phyloP scores from a whole-genome alignment of 2,797 vertebrate genomes.

The Scolopax bukidnonensis region DNA sequence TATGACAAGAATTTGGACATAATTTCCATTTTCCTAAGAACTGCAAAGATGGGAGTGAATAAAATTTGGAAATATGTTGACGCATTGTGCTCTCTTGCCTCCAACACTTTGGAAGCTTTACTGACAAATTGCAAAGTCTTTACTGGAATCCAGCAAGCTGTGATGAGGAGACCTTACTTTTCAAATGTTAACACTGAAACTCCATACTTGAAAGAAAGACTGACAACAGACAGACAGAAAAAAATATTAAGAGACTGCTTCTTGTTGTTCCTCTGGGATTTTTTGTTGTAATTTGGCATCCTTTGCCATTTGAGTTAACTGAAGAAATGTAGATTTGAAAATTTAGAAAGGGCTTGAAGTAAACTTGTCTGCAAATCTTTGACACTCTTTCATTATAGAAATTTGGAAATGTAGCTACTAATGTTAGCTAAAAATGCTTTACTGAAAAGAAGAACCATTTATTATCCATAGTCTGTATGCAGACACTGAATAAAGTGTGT shows the following conservation, averaged over 20 bases:
- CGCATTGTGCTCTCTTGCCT: slow-evolving; percentile 18
- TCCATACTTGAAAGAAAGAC: slow-evolving; percentile 60
- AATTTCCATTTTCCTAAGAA: slow-evolving; percentile 22
- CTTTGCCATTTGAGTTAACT: slow-evolving; percentile 29
- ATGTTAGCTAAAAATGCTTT: slow-evolving; percentile 51
- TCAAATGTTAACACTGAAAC: slow-evolving; percentile 49
- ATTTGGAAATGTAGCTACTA: slow-evolving; percentile 49
- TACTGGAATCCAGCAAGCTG: slow-evolving; percentile 13
- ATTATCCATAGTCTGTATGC: slow-evolving; percentile 43
- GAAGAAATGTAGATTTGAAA: slow-evolving; percentile 48
- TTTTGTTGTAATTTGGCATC: slow-evolving; percentile 13
- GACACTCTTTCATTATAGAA: slow-evolving; percentile 55
- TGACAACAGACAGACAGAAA: slow-evolving; percentile 62
- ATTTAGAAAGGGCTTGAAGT: slow-evolving; percentile 53
- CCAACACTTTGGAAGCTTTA: slow-evolving; percentile 33
- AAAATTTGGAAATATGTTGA: slow-evolving; percentile 26
- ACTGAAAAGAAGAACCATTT: slow-evolving; percentile 59
- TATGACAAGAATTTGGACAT: slow-evolving; percentile 35
- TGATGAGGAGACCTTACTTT: slow-evolving; percentile 49
- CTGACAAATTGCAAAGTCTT: slow-evolving; percentile 61
- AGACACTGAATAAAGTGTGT: slow-evolving; percentile 42
- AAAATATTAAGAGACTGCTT: slow-evolving; percentile 25
- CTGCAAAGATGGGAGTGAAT: slow-evolving; percentile 9
- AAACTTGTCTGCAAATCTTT: slow-evolving; percentile 50
- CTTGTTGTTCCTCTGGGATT: slow-evolving; percentile 29